Evolutionary conservation across 2,888 invertebrate species (phyloP).

Genomic region (Plagodis pulveraria): DNA sequence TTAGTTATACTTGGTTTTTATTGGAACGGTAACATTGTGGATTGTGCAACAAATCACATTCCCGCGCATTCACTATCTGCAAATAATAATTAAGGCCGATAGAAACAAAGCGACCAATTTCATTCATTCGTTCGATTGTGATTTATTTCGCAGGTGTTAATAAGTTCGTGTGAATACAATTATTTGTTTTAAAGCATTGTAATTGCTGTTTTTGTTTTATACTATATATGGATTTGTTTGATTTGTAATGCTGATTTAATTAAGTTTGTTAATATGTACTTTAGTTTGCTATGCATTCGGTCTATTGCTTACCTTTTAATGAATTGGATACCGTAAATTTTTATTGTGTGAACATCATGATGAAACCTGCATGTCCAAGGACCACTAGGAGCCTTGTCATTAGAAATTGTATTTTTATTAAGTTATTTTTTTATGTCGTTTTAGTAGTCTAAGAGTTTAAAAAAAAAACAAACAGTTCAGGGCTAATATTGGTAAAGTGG

Average conservation of each 20-base stretch:
- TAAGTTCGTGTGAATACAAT: constrained; percentile 37
- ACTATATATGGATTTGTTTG: constrained; percentile 18
- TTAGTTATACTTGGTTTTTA: constrained; percentile 11
- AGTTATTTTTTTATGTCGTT: too few relatives aligned
- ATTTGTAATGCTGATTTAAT: constrained; percentile 15
- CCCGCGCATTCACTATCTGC: constrained; percentile 27
- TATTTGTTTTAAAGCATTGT: constrained; percentile 33
- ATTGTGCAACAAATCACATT: constrained; percentile 30
- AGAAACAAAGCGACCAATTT: constrained; percentile 48
- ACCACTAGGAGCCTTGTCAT: too few relatives aligned
- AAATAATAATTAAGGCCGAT: constrained; percentile 47
- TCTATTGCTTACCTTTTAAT: too few relatives aligned
- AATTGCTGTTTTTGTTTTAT: constrained; percentile 23
- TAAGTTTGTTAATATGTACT: constrained; percentile 6
- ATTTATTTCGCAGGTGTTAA: constrained; percentile 44
- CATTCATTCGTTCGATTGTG: constrained; percentile 39
- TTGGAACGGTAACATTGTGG: constrained; percentile 18
- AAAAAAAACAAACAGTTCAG: too few relatives aligned
- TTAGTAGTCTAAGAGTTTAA: too few relatives aligned
- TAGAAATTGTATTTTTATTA: too few relatives aligned
- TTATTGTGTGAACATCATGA: too few relatives aligned
- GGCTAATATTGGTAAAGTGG: too few relatives aligned
- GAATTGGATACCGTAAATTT: too few relatives aligned
- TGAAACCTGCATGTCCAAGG: too few relatives aligned
- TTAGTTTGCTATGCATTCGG: background rate